These are phyloP conservation scores for Chaenocephalus aceratus DNA, from an alignment of 2,113 vertebrate genomes.

Conservation along the genomic window DNA sequence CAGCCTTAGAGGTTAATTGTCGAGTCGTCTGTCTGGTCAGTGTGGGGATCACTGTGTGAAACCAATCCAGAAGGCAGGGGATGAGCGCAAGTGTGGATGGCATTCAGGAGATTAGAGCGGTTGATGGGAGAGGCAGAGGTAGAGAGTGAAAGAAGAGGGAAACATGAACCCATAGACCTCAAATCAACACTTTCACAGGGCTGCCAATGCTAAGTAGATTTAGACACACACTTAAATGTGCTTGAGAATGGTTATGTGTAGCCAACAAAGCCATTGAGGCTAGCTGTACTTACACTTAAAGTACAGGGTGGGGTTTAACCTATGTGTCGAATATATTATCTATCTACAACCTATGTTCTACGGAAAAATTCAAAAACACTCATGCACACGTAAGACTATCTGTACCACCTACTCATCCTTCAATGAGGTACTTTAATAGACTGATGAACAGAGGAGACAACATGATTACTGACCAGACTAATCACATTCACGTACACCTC, in stretches of 20 bases:
- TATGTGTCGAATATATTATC: slow-evolving; percentile 26
- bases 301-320: slow-evolving; percentile 45
- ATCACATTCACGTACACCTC: slow-evolving; percentile 43
- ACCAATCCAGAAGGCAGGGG: slow-evolving; percentile 71
- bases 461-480: slow-evolving; percentile 70
- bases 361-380: neutral
- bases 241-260: slow-evolving; percentile 54
- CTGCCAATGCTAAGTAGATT: slow-evolving; percentile 69
- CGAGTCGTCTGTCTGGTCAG: slow-evolving; percentile 76
- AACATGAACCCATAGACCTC: slow-evolving; percentile 58
- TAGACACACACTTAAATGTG: slow-evolving; percentile 55
- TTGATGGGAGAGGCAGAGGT: slow-evolving; percentile 63
- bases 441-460: slow-evolving; percentile 59
- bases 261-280: slow-evolving; percentile 48
- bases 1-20: slow-evolving; percentile 83
- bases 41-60: slow-evolving; percentile 74
- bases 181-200: slow-evolving; percentile 64
- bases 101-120: slow-evolving; percentile 76
- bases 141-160: slow-evolving; percentile 20
- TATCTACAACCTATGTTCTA: slow-evolving; percentile 5
- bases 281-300: slow-evolving; percentile 36
- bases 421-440: slow-evolving; percentile 66
- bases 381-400: slow-evolving; percentile 8
- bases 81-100: slow-evolving; percentile 71
- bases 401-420: slow-evolving; percentile 18